phyloP scores from a whole-genome alignment of 2,888 invertebrate genomes.

The Oeneis ivallda region DNA sequence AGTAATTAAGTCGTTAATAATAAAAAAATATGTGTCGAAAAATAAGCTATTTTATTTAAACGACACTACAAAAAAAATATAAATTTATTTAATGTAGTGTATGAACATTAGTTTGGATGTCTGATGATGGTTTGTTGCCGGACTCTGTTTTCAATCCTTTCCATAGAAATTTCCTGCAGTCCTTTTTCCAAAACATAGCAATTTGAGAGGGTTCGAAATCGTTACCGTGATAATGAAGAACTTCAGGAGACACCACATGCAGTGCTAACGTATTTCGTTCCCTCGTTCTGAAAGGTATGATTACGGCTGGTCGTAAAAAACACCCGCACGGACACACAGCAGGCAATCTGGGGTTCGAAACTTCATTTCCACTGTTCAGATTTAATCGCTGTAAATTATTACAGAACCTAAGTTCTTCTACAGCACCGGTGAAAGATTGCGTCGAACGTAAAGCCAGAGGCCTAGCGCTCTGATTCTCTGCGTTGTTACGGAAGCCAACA shows the following conservation, averaged over 20 bases:
- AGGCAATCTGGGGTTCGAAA: conserved; percentile 55
- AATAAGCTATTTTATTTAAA: conserved; percentile 16
- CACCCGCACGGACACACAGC: conserved; percentile 75
- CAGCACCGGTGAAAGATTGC: conserved; percentile 71
- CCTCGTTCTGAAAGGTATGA: conserved; percentile 68
- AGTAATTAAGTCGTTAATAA: conserved; percentile 2
- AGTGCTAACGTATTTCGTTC: conserved; percentile 70
- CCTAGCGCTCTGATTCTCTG: conserved; percentile 62
- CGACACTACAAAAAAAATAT: not conserved
- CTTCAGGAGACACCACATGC: conserved; percentile 77
- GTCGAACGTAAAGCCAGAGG: conserved; percentile 70
- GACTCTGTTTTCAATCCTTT: conserved; percentile 58
- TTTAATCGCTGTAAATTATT: conserved; percentile 67
- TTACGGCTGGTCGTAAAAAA: conserved; percentile 58
- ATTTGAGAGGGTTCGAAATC: conserved; percentile 81
- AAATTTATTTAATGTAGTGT: not conserved
- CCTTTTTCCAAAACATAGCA: conserved; percentile 86
- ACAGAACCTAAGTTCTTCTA: conserved; percentile 66
- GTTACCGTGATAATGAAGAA: conserved; percentile 79
- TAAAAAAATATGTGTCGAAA: not conserved
- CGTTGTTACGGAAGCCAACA: conserved; percentile 65
- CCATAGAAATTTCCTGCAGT: conserved; percentile 86
- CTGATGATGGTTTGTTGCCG: not conserved
- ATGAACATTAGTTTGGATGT: not conserved
- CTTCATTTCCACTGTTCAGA: conserved; percentile 59